Percentiles rank a stretch among this genome's conserved stretches.
phyloP scores from a whole-genome alignment of 2,888 invertebrate genomes.

The Ditula angustiorana region DNA sequence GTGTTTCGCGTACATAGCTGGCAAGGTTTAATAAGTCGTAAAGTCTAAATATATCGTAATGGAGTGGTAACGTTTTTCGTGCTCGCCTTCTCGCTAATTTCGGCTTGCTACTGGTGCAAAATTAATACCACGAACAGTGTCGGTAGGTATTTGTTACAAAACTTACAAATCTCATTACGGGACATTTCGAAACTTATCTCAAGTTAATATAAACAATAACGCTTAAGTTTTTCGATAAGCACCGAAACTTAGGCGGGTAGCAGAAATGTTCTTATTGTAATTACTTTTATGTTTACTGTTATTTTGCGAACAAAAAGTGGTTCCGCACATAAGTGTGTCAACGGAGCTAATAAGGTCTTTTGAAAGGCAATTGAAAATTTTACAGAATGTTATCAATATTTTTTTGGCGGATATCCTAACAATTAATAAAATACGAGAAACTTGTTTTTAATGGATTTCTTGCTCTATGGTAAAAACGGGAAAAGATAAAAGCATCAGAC shows the following conservation, averaged over 20 bases:
- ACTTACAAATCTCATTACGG: neutral
- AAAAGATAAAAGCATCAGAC: too few relatives aligned
- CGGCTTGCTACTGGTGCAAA: neutral
- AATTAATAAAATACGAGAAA: too few relatives aligned
- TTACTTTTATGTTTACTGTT: neutral
- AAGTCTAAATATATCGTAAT: constrained; percentile 16
- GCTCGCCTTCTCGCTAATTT: constrained; percentile 7
- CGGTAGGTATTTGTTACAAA: neutral
- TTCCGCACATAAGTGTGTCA: too few relatives aligned
- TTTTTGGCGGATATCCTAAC: too few relatives aligned
- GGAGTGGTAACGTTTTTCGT: constrained; percentile 4
- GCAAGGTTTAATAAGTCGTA: constrained; percentile 13
- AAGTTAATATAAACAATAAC: constrained; percentile 9
- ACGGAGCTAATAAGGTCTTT: too few relatives aligned
- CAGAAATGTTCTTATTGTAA: neutral
- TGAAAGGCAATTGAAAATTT: too few relatives aligned
- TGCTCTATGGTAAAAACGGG: too few relatives aligned
- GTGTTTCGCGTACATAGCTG: neutral
- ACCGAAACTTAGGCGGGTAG: neutral
- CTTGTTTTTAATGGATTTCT: too few relatives aligned
- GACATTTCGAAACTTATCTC: neutral
- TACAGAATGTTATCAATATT: too few relatives aligned
- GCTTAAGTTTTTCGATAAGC: constrained; percentile 3
- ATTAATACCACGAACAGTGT: neutral
- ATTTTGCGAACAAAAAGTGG: neutral